Conservation (phyloP, 2,113 vertebrate genomes). For the Siniperca chuatsi region DNA sequence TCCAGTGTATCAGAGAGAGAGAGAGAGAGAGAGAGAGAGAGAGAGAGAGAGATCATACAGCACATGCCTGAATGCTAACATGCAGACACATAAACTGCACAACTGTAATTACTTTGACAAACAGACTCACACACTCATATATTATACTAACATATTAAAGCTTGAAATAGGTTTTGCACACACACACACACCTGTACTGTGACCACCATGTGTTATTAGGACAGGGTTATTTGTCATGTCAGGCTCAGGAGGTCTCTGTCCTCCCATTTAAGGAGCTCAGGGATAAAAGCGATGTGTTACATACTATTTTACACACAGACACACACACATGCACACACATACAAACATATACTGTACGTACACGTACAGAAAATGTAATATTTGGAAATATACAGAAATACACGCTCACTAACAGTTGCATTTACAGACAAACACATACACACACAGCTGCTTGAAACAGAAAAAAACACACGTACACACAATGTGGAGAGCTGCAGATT, state of each 20-base stretch:
- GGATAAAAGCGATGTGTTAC: slow-evolving; percentile 31
- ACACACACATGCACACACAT: neutral
- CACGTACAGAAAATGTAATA: neutral
- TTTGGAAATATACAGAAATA: slow-evolving; percentile 15
- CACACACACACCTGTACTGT: slow-evolving; percentile 17
- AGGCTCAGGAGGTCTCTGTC: slow-evolving; percentile 46
- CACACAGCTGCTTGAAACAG: neutral
- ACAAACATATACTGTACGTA: neutral
- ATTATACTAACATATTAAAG: neutral
- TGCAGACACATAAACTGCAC: neutral
- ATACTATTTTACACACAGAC: slow-evolving; percentile 13
- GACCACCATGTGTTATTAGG: slow-evolving; percentile 52
- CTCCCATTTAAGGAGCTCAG: slow-evolving; percentile 43
- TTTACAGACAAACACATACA: neutral
- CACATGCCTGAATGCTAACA: neutral
- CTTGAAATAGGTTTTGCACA: slow-evolving; percentile 5
- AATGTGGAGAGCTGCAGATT: slow-evolving; percentile 19
- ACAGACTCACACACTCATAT: slow-evolving; percentile 7
- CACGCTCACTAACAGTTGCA: neutral
- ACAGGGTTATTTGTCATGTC: slow-evolving; percentile 63
- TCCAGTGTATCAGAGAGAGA: too few species aligned
- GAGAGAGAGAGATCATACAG: neutral
- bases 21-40: too few species aligned
- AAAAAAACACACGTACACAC: slow-evolving; percentile 1
- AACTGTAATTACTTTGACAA: neutral